Conservation (phyloP, 2,797 vertebrate species). For the Austrolebias charrua region DNA sequence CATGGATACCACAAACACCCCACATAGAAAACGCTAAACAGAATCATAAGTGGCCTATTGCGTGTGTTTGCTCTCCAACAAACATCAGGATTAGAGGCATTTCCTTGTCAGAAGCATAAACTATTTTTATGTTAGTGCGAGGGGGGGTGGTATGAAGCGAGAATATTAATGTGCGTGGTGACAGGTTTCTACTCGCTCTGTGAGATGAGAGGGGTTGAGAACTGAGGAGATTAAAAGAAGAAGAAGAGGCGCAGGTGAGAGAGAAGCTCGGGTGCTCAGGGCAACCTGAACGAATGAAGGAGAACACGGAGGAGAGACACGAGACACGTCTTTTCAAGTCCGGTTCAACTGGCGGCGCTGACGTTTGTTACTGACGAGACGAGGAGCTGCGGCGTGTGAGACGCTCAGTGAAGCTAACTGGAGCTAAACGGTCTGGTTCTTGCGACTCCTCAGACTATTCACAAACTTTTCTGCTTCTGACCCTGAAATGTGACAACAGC, state of each 20-base stretch:
- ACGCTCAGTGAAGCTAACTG: neutral
- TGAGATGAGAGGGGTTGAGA: conserved; percentile 64
- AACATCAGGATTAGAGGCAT: conserved; percentile 80
- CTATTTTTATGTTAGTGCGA: conserved; percentile 78
- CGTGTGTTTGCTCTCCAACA: conserved; percentile 77
- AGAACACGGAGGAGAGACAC: conserved; percentile 49
- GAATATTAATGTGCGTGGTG: conserved; percentile 77
- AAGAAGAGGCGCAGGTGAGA: conserved; percentile 52
- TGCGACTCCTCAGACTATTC: no score
- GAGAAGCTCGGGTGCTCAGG: conserved; percentile 61
- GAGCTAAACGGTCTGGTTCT: conserved; percentile 6
- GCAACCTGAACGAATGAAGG: conserved; percentile 63
- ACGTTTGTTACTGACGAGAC: conserved; percentile 54
- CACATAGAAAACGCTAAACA: conserved; percentile 77
- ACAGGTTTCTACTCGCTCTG: conserved; percentile 64
- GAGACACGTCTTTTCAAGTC: conserved; percentile 58
- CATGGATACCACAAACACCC: conserved; percentile 84
- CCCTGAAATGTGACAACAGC: no score
- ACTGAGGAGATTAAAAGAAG: conserved; percentile 39
- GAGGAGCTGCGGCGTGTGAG: conserved; percentile 17
- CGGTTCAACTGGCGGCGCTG: conserved; percentile 59
- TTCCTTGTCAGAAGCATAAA: conserved; percentile 81
- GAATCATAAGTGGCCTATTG: conserved; percentile 84
- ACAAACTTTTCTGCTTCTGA: no score
- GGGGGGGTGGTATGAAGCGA: conserved; percentile 70